Evolutionary conservation across 2,797 vertebrate genomes (phyloP), one percentile per base, ranked within the genome.

Genomic region (Pseudochaenichthys georgianus): DNA sequence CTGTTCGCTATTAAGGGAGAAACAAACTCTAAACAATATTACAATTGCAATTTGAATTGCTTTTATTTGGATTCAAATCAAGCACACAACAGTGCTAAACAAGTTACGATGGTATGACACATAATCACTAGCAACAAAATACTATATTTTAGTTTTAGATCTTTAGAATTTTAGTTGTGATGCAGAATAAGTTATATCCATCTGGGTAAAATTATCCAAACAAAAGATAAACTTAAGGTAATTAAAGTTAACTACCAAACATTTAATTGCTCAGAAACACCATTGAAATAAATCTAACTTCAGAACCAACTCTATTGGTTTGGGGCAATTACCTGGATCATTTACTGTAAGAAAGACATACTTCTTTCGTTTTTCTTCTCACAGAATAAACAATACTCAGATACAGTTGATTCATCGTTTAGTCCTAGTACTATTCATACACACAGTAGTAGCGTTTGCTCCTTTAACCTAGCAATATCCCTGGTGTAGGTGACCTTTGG

Each of bases 401-500:
- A n/a, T 46, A 6, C 13, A 60, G 4, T 10, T 46, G 6, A 34
- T 17, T 16, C 13, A 65, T 42, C 0, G 1, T 61, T 73, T 21
- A 45, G 28, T 50, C 34, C 31, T 19, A 2, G 2, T 41, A n/a
- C 19, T 19, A 4, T 28, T 52, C 2, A 58, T 57, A 34, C 3
- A 38, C 5, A 63, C 34, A 57, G 13, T 7, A 59, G 61, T 13
- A 38, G 17, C 4, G 45, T 52, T 47, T 55, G 21, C 19, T 63
- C 0, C 23, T 62, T 38, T 23, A 11, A 53, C 45, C 52, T 70
- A 17, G 31, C 17, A 61, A 38, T 41, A 13, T 38, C 4, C 8
- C 38, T 41, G 19, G 12, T 52, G 23, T 68, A 10, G 12, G 23
- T 28, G 3, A 34, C 31, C 13, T 92, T 91, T 91, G 91, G 69